phyloP scores from a whole-genome alignment of 2,113 vertebrate genomes.

The Antechinus flavipes region DNA sequence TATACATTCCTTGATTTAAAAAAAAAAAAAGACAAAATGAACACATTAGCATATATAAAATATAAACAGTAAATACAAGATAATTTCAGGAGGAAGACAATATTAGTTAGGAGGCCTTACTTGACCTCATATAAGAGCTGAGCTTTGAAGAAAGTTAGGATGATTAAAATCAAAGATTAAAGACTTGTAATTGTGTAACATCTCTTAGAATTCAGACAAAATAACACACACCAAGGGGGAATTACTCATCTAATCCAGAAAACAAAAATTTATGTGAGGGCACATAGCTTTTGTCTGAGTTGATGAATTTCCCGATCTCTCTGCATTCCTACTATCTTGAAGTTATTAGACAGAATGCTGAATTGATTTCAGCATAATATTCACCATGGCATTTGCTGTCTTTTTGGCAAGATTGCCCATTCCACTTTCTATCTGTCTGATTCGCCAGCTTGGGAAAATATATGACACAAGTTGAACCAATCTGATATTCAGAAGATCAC shows the following conservation, averaged over 20 bases:
- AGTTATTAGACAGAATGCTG: constrained; percentile 28
- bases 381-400: neutral
- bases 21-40: neutral
- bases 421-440: neutral
- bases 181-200: neutral
- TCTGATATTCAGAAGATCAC: neutral
- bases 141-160: neutral
- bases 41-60: neutral
- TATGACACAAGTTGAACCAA: neutral
- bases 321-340: neutral
- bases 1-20: neutral
- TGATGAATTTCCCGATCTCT: neutral
- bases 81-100: neutral
- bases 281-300: neutral
- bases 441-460: neutral
- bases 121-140: neutral
- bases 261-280: neutral
- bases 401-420: constrained; percentile 7
- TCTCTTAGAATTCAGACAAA: neutral
- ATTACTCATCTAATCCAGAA: neutral
- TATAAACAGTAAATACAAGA: neutral
- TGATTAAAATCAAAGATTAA: neutral
- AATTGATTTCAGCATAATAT: constrained; percentile 32
- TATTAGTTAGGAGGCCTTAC: neutral
- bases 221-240: neutral